Base-by-base conservation (phyloP, 2,113 vertebrate genomes). In the Eleginops maclovinus region DNA sequence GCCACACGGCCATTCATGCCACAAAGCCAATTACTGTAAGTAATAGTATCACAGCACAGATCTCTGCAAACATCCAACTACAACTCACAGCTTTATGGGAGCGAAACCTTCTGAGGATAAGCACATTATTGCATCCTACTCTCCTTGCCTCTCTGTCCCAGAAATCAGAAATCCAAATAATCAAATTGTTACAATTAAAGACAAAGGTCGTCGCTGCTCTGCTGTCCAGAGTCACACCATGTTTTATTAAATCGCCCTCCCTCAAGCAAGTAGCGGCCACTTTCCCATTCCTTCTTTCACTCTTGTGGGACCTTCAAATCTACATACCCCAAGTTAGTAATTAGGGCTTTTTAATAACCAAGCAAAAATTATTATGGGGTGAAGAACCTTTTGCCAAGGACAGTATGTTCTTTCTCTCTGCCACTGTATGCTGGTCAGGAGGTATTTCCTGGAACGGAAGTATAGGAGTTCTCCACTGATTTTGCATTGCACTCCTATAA, bases 201-300 rank as follows among this genome's bases (percentile, higher is more conserved):
- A 36, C 31, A 46, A 47, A 36, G 71, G 63, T 72, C 31, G 44
- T 51, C 28, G 58, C 60, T 59, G 26, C 36, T 50, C 36, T 54
- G 72, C 80, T 77, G 77, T 61, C 59, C 26, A 47, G 13, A 75
- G 60, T 75, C 61, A 43, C 61, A 56, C 62, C 77, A 31, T 77
- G 62, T 69, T 79, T 78, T 81, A 76, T 83, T 61, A 77, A 83
- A 83, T 44, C 21, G 51, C 22, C 4, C 61, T 59, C 60, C 76
- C 26, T 49, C 7, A 9, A 64, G 65, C 58, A 24, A 71, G 36
- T 74, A 68, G 47, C 22, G 5, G 51, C 19, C 58, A 63, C 50
- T 62, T 72, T 65, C 58, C 61, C 28, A 10, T 53, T 82, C 55
- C 28, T 74, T 46, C 22, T 40, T 71, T 59, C 28, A 3, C 55